Conservation (phyloP, 2,113 vertebrate species). For the Clupea harengus region DNA sequence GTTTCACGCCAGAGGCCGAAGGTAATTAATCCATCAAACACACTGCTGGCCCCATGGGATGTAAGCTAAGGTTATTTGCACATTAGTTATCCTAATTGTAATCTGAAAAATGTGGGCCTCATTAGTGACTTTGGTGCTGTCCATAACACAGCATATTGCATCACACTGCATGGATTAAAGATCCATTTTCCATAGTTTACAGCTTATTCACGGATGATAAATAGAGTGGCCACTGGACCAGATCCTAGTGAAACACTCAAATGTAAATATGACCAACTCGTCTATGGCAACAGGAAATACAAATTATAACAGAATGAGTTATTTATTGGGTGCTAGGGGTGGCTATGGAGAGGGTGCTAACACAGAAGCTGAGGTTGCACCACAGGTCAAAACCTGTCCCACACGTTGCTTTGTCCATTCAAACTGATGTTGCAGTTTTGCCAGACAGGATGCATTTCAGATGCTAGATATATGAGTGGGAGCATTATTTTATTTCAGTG, state of each 20-base stretch:
- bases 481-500: neutral
- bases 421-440: neutral
- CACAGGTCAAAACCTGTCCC: neutral
- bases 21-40: constrained; percentile 27
- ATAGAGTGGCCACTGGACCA: neutral
- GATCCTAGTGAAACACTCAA: neutral
- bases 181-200: neutral
- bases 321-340: neutral
- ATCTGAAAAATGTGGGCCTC: constrained; percentile 33
- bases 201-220: neutral
- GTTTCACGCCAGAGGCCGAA: neutral
- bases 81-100: constrained; percentile 36
- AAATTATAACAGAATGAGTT: neutral
- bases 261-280: neutral
- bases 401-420: neutral
- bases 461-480: neutral
- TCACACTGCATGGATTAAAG: neutral
- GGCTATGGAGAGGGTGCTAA: neutral
- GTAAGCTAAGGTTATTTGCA: constrained; percentile 23
- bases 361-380: neutral
- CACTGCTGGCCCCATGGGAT: constrained; percentile 9
- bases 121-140: constrained; percentile 18
- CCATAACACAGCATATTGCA: neutral
- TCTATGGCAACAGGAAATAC: constrained; percentile 4
- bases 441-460: neutral